Evolutionary conservation across 2,888 invertebrate species (phyloP).

Genomic region (Lapara coniferarum): DNA sequence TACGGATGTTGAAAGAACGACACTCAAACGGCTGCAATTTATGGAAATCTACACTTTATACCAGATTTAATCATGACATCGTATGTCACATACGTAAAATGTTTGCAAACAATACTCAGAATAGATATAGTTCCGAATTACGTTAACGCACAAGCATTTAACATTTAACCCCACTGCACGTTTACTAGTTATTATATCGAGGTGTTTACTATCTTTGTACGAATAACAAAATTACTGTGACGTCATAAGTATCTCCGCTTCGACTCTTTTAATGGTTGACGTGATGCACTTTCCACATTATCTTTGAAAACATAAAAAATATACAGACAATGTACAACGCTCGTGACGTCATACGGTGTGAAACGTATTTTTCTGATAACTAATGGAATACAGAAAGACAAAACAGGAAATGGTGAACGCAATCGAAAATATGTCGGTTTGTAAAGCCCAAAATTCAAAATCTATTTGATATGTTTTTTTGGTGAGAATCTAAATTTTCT

Average conservation of each 20-base stretch:
- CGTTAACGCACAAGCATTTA: neutral
- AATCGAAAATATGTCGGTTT: too few relatives aligned
- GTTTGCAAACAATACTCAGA: neutral
- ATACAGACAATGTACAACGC: slow-evolving; percentile 6
- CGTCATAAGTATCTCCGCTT: neutral
- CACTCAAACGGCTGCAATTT: neutral
- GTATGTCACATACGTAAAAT: too few relatives aligned
- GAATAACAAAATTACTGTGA: neutral
- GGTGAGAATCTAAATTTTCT: too few relatives aligned
- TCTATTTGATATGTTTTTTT: neutral
- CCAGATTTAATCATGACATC: too few relatives aligned
- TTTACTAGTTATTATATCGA: neutral
- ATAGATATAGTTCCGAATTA: neutral
- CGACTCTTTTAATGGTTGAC: neutral
- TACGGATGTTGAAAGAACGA: neutral
- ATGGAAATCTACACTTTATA: too few relatives aligned
- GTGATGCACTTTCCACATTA: slow-evolving; percentile 13
- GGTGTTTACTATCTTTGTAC: neutral
- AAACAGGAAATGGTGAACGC: too few relatives aligned
- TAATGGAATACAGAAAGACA: too few relatives aligned
- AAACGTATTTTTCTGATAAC: neutral
- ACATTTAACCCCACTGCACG: neutral
- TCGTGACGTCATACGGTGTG: neutral
- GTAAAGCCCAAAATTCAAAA: too few relatives aligned
- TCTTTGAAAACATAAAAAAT: neutral